phyloP scores from a whole-genome alignment of 2,797 vertebrate genomes.

The Squalus acanthias region DNA sequence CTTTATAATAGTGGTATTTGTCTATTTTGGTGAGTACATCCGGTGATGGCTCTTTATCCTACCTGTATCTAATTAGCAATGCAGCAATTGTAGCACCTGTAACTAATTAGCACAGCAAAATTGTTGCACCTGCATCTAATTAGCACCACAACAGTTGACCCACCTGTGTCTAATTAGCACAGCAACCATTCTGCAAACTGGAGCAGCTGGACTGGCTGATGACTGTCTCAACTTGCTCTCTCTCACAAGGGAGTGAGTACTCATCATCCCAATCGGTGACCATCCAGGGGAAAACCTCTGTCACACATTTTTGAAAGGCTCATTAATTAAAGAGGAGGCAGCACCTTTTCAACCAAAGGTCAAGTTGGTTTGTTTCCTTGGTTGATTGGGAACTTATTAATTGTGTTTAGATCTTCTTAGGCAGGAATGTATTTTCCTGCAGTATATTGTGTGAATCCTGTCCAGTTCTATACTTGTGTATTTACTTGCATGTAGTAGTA shows the following conservation, averaged over 20 bases:
- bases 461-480: too few species aligned
- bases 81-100: neutral
- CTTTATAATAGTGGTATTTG: neutral
- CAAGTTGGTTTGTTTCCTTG: neutral
- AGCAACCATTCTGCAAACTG: neutral
- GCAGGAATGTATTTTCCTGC: neutral
- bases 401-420: neutral
- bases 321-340: neutral
- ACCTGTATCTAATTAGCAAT: neutral
- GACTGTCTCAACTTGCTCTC: neutral
- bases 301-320: neutral
- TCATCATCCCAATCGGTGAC: neutral
- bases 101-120: neutral
- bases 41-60: neutral
- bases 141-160: neutral
- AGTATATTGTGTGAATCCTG: neutral
- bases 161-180: neutral
- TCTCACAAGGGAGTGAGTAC: neutral
- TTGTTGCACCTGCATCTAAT: neutral
- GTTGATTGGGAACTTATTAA: neutral
- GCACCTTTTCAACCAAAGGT: neutral
- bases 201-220: neutral
- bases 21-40: neutral
- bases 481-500: neutral
- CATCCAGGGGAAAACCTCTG: neutral